phyloP scores from a whole-genome alignment of 1,140 invertebrate genomes.

The Diprion similis region DNA sequence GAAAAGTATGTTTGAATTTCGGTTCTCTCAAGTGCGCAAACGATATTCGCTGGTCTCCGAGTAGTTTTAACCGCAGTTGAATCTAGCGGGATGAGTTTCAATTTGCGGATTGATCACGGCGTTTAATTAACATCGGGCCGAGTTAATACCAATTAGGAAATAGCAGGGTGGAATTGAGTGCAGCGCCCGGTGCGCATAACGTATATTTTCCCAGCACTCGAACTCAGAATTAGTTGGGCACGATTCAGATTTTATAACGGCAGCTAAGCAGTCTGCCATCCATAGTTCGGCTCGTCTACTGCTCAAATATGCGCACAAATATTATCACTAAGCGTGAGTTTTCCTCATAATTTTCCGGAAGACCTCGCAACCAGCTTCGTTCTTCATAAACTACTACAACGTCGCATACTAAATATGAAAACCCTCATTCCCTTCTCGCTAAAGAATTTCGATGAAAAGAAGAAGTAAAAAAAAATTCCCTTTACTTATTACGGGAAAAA shows the following conservation, averaged over 20 bases:
- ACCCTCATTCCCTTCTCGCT: too few species aligned
- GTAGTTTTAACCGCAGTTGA: too few species aligned
- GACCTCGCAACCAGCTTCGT: too few species aligned
- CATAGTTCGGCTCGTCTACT: neutral
- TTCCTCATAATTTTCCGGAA: too few species aligned
- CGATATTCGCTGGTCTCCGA: too few species aligned
- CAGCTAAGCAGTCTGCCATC: neutral
- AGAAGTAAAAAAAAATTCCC: too few species aligned
- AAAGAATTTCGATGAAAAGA: too few species aligned
- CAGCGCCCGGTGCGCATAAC: neutral
- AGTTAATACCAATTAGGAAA: constrained; percentile 8
- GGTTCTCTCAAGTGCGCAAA: too few species aligned
- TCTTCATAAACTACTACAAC: too few species aligned
- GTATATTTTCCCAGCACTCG: neutral
- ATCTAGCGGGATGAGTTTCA: neutral
- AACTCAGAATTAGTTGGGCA: neutral
- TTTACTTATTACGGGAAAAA: too few species aligned
- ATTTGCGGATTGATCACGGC: neutral
- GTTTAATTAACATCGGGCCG: neutral
- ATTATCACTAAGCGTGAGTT: neutral
- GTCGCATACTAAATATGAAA: too few species aligned
- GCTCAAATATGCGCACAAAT: neutral
- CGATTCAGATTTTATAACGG: neutral
- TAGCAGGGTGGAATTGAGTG: neutral
- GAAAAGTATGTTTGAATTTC: too few species aligned